Evolutionary conservation across 2,113 vertebrate species (phyloP).

Genomic region (Tragelaphus buxtoni): DNA sequence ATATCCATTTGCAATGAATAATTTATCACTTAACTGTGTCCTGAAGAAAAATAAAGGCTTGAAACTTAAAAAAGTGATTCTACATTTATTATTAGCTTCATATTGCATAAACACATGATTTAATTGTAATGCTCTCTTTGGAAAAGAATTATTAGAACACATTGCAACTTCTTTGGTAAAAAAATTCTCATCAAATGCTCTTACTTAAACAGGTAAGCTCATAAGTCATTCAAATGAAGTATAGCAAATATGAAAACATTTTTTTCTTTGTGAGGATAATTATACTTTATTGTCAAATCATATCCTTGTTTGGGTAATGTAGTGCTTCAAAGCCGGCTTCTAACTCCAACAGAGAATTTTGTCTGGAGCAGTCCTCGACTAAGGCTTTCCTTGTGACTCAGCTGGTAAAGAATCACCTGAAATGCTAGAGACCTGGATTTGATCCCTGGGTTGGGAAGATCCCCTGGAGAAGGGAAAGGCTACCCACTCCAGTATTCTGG

Average conservation of each 20-base stretch:
- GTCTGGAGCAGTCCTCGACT: background rate
- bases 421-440: background rate
- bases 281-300: background rate
- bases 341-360: background rate
- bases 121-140: background rate
- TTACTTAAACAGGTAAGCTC: background rate
- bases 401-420: background rate
- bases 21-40: background rate
- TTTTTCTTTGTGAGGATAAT: background rate
- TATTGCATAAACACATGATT: background rate
- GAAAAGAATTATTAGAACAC: background rate
- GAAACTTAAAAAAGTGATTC: background rate
- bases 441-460: background rate
- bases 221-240: background rate
- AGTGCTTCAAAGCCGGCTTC: background rate
- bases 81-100: background rate
- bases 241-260: background rate
- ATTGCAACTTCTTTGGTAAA: background rate
- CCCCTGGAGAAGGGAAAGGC: background rate
- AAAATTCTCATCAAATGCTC: background rate
- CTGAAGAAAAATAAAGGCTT: background rate
- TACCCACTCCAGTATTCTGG: background rate
- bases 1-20: conserved; percentile 20
- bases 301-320: background rate
- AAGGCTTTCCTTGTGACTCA: background rate